Evolutionary conservation across 2,797 vertebrate genomes (phyloP).

Genomic region (Channa striata): DNA sequence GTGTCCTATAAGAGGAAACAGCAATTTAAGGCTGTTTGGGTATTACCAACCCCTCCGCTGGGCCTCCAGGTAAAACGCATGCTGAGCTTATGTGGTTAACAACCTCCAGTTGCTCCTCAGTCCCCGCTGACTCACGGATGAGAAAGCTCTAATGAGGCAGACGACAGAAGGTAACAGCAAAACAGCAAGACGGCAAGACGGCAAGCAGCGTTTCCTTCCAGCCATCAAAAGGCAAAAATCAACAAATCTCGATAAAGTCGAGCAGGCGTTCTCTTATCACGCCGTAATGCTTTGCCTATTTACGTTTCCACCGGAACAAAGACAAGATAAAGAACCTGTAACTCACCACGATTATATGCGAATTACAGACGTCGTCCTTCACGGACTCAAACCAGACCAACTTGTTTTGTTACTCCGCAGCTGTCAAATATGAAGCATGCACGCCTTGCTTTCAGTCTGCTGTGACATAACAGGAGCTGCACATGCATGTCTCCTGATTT

Average conservation of each 20-base stretch:
- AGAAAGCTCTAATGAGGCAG: conserved; percentile 20
- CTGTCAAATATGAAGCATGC: conserved; percentile 28
- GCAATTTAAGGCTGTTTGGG: conserved; percentile 57
- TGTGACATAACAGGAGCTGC: conserved; percentile 22
- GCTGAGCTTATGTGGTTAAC: conserved; percentile 7
- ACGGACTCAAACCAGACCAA: conserved; percentile 58
- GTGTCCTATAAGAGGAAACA: conserved; percentile 83
- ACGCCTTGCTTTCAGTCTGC: background rate
- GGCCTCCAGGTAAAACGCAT: conserved; percentile 68
- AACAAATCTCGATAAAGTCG: background rate
- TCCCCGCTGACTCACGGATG: background rate
- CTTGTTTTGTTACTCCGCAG: conserved; percentile 53
- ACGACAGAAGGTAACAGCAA: conserved; percentile 32
- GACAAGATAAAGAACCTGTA: background rate
- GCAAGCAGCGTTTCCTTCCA: background rate
- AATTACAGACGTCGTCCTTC: no score
- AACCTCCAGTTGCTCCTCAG: conserved; percentile 8
- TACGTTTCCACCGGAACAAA: background rate
- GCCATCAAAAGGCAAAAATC: background rate
- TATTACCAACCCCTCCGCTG: conserved; percentile 26
- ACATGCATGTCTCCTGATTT: conserved; percentile 32
- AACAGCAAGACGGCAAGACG: no score
- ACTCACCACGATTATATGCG: conserved; percentile 36
- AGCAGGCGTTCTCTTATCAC: background rate
- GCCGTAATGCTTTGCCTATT: background rate